Evolutionary conservation across 2,113 vertebrate species (phyloP), one percentile per base, ranked within the genome.

Genomic region (Embiotoca jacksoni): DNA sequence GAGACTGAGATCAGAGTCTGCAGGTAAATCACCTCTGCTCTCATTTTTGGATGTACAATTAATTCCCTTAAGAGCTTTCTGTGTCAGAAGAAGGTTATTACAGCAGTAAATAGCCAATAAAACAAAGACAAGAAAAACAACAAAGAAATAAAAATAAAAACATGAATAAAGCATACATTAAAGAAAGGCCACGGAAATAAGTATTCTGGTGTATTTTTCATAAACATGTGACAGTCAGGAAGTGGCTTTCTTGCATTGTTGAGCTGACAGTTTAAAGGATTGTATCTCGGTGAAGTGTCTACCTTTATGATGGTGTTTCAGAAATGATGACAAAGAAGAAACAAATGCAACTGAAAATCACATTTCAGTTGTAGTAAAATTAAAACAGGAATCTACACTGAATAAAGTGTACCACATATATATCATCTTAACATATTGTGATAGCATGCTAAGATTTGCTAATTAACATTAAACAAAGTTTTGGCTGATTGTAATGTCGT

Each of bases 41-140:
- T 30, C 44, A 35, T 11, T 11, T 16, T 7, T 56, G 15, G 1
- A 73, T 54, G 2, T 56, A 8, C 46, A 74, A 75, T 57, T 56
- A 49, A 39, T 57, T 57, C 15, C 11, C 9, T 56, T n/a, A 4
- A 39, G 15, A 23, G 52, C 50, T 47, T 8, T 7, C 70, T n/a
- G 46, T 3, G 31, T 35, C 16, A 64, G 60, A 50, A 47, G 32
- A 47, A 32, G 50, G 54, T 64, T 68, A 15, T 52, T 7, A 7
- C 57, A 37, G 53, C 16, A 16, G 30, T 6, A 57, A 49, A 71
- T 41, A 69, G 56, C 39, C 30, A 54, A 41, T 15, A 52, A 55
- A 44, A 67, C 30, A 35, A 31, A 33, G 7, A 50, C 15, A 8
- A 47, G 3, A 23, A 49, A 41, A 30, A 16, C 1, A n/a, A 61